Evolutionary conservation across 2,113 vertebrate species (phyloP).

Genomic region (Nycticebus coucang): DNA sequence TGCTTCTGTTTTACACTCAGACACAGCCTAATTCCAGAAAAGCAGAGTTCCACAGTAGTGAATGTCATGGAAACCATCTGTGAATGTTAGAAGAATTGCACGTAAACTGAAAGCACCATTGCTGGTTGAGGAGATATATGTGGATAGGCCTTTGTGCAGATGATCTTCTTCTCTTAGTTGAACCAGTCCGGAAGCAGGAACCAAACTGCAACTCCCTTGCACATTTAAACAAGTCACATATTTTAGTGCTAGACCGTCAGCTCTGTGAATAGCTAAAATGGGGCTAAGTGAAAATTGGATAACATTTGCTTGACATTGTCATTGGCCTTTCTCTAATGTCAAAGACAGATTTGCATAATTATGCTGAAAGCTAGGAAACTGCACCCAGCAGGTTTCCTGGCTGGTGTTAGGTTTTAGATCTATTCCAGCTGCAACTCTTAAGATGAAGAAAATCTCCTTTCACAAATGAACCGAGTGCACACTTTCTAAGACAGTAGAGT

Average conservation of each 20-base stretch:
- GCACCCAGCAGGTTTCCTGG: slow-evolving; percentile 66
- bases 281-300: slow-evolving; percentile 66
- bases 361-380: slow-evolving; percentile 71
- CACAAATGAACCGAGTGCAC: slow-evolving; percentile 56
- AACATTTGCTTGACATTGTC: slow-evolving; percentile 76
- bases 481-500: slow-evolving; percentile 39
- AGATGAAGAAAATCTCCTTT: slow-evolving; percentile 72
- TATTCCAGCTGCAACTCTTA: slow-evolving; percentile 72
- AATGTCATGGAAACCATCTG: slow-evolving; percentile 42
- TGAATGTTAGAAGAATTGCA: background rate
- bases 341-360: slow-evolving; percentile 78
- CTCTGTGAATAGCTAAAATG: slow-evolving; percentile 69
- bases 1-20: slow-evolving; percentile 48
- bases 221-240: slow-evolving; percentile 54
- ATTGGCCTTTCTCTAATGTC: slow-evolving; percentile 75
- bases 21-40: slow-evolving; percentile 13
- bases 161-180: slow-evolving; percentile 56
- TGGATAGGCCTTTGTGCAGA: background rate
- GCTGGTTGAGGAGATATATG: background rate
- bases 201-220: slow-evolving; percentile 35
- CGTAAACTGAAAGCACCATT: slow-evolving; percentile 32
- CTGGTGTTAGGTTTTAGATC: slow-evolving; percentile 66
- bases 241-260: slow-evolving; percentile 43
- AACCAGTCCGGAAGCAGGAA: slow-evolving; percentile 24
- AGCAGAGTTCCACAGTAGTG: background rate